Evolutionary conservation across 2,113 vertebrate genomes (phyloP).

Genomic region (Dicaeum eximium): DNA sequence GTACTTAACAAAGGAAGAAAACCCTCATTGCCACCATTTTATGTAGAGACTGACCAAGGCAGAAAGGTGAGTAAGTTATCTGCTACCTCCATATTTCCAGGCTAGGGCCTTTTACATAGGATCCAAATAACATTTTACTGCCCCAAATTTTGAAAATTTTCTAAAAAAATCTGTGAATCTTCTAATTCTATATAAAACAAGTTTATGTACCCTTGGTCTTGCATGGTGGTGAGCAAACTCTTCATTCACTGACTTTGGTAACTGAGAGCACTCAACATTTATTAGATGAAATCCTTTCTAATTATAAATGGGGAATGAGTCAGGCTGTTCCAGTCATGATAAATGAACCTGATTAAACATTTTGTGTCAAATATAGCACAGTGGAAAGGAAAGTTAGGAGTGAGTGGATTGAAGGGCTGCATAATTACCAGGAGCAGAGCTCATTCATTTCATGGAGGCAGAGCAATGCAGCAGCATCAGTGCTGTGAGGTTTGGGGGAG

Average conservation of each 20-base stretch:
- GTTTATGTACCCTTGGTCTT: not conserved
- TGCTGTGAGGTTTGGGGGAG: not conserved
- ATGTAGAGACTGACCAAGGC: not conserved
- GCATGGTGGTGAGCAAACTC: not conserved
- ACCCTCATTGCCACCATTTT: not conserved
- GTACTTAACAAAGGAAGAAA: not conserved
- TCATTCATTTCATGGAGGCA: not conserved
- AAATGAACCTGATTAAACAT: conserved; percentile 60
- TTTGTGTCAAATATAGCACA: conserved; percentile 51
- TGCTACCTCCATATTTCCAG: not conserved
- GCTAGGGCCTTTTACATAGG: not conserved
- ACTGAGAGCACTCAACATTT: conserved; percentile 1
- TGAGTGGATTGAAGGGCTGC: conserved; percentile 30
- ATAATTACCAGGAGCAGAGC: not conserved
- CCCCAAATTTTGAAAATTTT: not conserved
- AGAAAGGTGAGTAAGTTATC: not conserved
- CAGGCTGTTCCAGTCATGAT: conserved; percentile 51
- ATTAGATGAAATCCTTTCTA: conserved; percentile 47
- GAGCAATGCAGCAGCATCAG: not conserved
- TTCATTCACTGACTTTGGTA: conserved; percentile 17
- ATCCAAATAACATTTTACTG: not conserved
- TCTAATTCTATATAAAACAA: not conserved
- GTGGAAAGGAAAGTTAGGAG: conserved; percentile 16
- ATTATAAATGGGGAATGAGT: conserved; percentile 60
- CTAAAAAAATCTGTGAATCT: not conserved